Conservation (phyloP, 2,888 invertebrate genomes). For the Lypha dubia region DNA sequence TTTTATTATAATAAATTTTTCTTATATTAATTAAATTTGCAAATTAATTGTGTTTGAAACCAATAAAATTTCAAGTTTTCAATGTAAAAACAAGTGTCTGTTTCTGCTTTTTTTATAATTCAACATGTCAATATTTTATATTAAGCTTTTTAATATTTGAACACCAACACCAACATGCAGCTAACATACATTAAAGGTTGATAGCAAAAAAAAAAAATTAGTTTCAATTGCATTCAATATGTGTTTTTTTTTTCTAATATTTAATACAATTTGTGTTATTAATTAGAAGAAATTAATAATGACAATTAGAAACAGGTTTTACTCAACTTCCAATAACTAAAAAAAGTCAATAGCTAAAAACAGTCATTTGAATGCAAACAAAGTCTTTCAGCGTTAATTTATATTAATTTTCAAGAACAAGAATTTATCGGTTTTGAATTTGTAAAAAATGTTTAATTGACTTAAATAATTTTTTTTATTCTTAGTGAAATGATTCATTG, state of each 20-base stretch:
- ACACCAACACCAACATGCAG: constrained; percentile 36
- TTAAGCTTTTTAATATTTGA: constrained; percentile 45
- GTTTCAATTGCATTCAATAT: neutral
- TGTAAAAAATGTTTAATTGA: constrained; percentile 29
- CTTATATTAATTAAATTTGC: constrained; percentile 29
- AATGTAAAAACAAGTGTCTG: constrained; percentile 21
- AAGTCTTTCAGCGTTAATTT: constrained; percentile 8
- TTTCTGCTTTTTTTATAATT: neutral
- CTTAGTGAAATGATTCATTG: constrained; percentile 44
- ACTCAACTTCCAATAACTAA: neutral
- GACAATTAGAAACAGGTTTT: constrained; percentile 66
- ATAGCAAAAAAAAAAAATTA: neutral
- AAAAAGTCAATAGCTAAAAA: neutral
- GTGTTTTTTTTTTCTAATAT: constrained; percentile 1
- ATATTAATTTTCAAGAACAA: neutral
- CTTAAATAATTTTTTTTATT: neutral
- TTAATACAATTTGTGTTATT: constrained; percentile 44
- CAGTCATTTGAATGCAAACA: neutral
- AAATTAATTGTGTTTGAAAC: constrained; percentile 59
- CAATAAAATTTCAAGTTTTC: constrained; percentile 50
- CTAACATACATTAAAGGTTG: neutral
- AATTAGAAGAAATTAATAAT: constrained; percentile 67
- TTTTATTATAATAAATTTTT: neutral
- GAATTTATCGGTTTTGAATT: neutral
- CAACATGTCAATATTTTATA: constrained; percentile 63